Percentiles rank a stretch among this genome's conserved stretches.
phyloP scores from a whole-genome alignment of 2,113 vertebrate species.

The Colistium nudipinnis region DNA sequence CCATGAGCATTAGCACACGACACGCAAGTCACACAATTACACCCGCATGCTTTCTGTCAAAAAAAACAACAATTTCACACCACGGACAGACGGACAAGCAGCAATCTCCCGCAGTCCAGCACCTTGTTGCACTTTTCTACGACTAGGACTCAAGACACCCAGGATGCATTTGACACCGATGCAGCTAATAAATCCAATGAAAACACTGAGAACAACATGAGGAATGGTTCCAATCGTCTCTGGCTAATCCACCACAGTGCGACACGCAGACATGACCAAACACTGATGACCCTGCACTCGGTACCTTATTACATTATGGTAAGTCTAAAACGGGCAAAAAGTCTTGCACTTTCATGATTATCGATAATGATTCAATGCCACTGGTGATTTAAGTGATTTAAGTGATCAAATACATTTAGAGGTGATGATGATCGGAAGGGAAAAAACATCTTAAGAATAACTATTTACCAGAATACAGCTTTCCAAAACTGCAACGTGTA shows the following conservation, averaged over 20 bases:
- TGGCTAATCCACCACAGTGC: constrained; percentile 74
- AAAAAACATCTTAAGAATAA: constrained; percentile 80
- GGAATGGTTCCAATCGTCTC: constrained; percentile 74
- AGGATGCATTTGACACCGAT: constrained; percentile 77
- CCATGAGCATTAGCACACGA: constrained; percentile 58
- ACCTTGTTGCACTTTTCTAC: constrained; percentile 74
- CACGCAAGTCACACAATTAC: constrained; percentile 65
- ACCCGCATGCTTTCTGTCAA: constrained; percentile 79
- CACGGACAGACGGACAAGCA: constrained; percentile 64
- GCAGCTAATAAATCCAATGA: constrained; percentile 70
- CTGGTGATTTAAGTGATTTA: constrained; percentile 85
- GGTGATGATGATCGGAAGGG: constrained; percentile 80
- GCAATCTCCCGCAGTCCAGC: constrained; percentile 72
- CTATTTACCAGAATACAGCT: constrained; percentile 89
- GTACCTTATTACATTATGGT: constrained; percentile 45
- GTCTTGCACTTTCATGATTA: constrained; percentile 67
- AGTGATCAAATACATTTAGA: constrained; percentile 82
- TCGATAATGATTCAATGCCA: constrained; percentile 82
- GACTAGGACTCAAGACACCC: constrained; percentile 63
- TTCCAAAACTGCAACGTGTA: constrained; percentile 87
- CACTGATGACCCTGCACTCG: constrained; percentile 74
- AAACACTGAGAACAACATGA: constrained; percentile 76
- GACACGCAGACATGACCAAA: constrained; percentile 81
- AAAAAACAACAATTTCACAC: constrained; percentile 36
- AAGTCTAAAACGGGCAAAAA: constrained; percentile 19